Percentiles rank a stretch among this genome's conserved stretches.
These are phyloP conservation scores for Cerceris rybyensis DNA, from an alignment of 2,888 invertebrate species.

Conservation along the genomic window DNA sequence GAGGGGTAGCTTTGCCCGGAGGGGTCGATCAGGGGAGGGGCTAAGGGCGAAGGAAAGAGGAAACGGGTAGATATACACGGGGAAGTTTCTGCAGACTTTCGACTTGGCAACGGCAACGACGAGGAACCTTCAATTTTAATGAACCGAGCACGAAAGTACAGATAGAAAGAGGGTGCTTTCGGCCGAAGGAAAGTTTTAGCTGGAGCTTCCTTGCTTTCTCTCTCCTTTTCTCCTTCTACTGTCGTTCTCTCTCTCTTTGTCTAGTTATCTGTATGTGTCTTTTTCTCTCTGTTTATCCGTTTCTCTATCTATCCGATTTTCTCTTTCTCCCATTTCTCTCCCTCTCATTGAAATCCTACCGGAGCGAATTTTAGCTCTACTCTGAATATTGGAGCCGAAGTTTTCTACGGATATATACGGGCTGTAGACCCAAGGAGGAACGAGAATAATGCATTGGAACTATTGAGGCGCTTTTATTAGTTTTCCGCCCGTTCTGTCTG, in stretches of 20 bases:
- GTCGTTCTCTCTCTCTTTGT: too few relatives aligned
- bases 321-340: too few relatives aligned
- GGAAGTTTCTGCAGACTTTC: slow-evolving; percentile 54
- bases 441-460: slow-evolving; percentile 38
- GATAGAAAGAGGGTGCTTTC: slow-evolving; percentile 30
- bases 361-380: slow-evolving; percentile 49
- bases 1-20: not conserved
- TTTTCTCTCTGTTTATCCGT: too few relatives aligned
- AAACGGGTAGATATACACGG: slow-evolving; percentile 13
- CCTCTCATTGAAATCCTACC: slow-evolving; percentile 52
- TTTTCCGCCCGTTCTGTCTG: not conserved
- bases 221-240: too few relatives aligned
- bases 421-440: slow-evolving; percentile 19
- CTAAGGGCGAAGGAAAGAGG: slow-evolving; percentile 1
- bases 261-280: too few relatives aligned
- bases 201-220: not conserved
- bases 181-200: slow-evolving; percentile 33
- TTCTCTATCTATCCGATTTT: too few relatives aligned
- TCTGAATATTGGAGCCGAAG: slow-evolving; percentile 62
- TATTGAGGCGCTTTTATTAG: slow-evolving; percentile 51
- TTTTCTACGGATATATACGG: slow-evolving; percentile 45
- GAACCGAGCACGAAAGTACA: slow-evolving; percentile 57
- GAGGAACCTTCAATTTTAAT: slow-evolving; percentile 69
- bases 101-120: slow-evolving; percentile 60
- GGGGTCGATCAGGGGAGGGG: not conserved